phyloP scores from a whole-genome alignment of 2,797 vertebrate genomes.

The Acanthurus tractus region DNA sequence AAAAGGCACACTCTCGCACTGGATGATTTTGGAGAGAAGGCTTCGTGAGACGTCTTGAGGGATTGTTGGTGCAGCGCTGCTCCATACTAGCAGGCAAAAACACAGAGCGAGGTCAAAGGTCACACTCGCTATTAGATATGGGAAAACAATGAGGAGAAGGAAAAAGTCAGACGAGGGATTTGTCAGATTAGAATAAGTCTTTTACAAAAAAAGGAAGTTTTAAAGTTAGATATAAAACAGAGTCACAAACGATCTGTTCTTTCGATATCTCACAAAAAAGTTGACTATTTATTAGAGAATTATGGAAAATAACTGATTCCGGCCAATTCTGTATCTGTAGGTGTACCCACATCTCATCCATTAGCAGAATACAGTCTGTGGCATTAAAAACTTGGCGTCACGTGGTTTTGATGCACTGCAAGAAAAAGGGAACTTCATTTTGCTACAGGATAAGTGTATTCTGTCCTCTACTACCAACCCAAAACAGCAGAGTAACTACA shows the following conservation, averaged over 20 bases:
- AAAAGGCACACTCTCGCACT: slow-evolving; percentile 30
- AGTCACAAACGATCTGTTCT: not conserved
- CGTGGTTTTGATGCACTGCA: not conserved
- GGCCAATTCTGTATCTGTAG: not conserved
- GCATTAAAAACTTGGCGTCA: slow-evolving; percentile 2
- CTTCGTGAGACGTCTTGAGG: slow-evolving; percentile 11
- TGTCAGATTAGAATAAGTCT: not conserved
- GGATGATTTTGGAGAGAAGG: slow-evolving; percentile 32
- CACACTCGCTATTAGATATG: not conserved
- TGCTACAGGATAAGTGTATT: too few relatives aligned
- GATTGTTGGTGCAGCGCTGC: slow-evolving; percentile 2
- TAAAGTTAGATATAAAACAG: not conserved
- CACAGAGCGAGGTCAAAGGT: slow-evolving; percentile 10
- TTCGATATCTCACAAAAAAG: not conserved
- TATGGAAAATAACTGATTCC: slow-evolving; percentile 26
- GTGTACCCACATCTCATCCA: slow-evolving; percentile 14
- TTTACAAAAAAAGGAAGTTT: too few relatives aligned
- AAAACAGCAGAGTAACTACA: not conserved
- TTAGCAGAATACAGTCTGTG: not conserved
- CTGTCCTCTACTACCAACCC: not conserved
- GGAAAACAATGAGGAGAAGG: not conserved
- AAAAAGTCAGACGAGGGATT: not conserved
- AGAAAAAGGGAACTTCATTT: not conserved
- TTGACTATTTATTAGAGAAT: slow-evolving; percentile 6
- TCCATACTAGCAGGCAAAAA: slow-evolving; percentile 11